Conservation (phyloP, 2,113 vertebrate species). For the Centropristis striata region DNA sequence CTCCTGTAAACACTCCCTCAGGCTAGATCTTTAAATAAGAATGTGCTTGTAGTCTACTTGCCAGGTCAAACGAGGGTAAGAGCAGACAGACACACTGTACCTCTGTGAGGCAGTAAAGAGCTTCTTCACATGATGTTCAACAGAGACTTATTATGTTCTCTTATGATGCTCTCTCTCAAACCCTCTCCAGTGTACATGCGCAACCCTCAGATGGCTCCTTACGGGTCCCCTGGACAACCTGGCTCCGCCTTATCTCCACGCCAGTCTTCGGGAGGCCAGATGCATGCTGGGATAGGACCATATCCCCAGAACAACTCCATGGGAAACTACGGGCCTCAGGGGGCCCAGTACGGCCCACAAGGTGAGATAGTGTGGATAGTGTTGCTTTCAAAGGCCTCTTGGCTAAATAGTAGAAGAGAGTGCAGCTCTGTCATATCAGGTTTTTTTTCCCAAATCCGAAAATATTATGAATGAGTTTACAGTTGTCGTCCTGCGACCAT, state of each 20-base stretch:
- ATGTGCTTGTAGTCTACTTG: constrained; percentile 16
- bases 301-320: constrained; percentile 97
- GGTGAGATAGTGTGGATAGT: constrained; percentile 80
- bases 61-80: constrained; percentile 42
- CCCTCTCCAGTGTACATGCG: constrained; percentile 92
- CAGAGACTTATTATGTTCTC: neutral
- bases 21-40: constrained; percentile 46
- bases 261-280: constrained; percentile 95
- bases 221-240: constrained; percentile 94
- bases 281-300: constrained; percentile 94
- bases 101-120: constrained; percentile 29
- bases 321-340: constrained; percentile 95
- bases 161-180: neutral
- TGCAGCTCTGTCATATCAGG: neutral
- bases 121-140: constrained; percentile 1
- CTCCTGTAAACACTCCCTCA: constrained; percentile 32
- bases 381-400: neutral
- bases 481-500: constrained; percentile 34
- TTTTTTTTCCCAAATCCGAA: constrained; percentile 14
- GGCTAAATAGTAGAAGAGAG: neutral
- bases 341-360: constrained; percentile 95
- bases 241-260: constrained; percentile 98
- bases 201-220: constrained; percentile 96
- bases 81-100: neutral
- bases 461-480: constrained; percentile 64